Base-by-base conservation (phyloP, 35 echinoderm and acorn worm genomes). In the Apostichopus californicus region DNA sequence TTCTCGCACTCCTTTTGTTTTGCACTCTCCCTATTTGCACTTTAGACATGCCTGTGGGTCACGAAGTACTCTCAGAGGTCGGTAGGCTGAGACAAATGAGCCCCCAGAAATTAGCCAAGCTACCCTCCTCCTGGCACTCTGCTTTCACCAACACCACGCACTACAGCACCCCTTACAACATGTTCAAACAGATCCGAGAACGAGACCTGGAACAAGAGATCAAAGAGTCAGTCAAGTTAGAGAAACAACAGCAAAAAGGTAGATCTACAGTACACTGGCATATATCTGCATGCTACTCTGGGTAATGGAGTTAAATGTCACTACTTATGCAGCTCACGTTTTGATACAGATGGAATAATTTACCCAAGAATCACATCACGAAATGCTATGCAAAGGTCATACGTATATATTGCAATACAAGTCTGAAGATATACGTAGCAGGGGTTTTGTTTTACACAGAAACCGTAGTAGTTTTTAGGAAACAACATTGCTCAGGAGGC, bases 81-180 rank as follows among this genome's bases (percentile, higher is more conserved):
- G 78, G 80, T 70, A 89, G 80, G 63, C 78, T 97, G 9, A 90
- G 78, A 14, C 68, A 64, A 57, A 78, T 95, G 68, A 75, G 55
- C 75, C 86, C 24, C 15, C 53, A 72, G 10, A 89, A 89, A 64
- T 20, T 89, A 64, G 86, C 86, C 22, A 89, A 72, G 64, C 20
- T 88, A 14, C 82, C 90, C 52, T 18, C 93, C 26, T 55, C 95
- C 61, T 59, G 79, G 86, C 87, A 86, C 86, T 66, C 86, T 22
- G 57, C 91, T 1, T 83, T 70, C 78, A 96, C 97, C 0, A 89
- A 82, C 14, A 99, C 97, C 53, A 99, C 97, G 23, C 97, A 98
- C 78, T 88, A 94, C 83, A 93, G 93, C n/a, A 95, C 97, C 13
- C 91, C 95, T 22, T 94, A 94, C 75, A 93, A 94, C 59, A 92